Base-by-base conservation (phyloP, 2,797 vertebrate species). In the Sebastes minor region DNA sequence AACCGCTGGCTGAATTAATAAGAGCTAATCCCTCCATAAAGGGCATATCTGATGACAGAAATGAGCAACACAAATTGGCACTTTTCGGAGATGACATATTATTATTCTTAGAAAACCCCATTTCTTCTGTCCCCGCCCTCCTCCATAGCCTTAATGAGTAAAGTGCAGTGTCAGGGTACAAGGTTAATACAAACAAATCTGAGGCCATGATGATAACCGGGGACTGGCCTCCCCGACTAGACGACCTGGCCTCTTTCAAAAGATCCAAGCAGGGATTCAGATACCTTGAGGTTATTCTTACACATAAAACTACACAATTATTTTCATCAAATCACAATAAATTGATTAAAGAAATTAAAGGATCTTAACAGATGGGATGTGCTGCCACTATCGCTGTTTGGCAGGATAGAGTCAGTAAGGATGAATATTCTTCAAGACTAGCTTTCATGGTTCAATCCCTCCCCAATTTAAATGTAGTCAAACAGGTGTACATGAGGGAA, bases 1-100 rank as follows among this genome's bases (percentile, higher is more conserved):
- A 86, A 52, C 78, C 81, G 8, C 46, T 20, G 18, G 18, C 46
- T 8, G 56, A 86, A 57, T 9, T 76, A 11, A 80, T 83, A 60
- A 77, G 61, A 55, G 32, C 49, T 2, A 49, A 83, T 7, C 76
- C 52, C 9, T 59, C 28, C 1, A 79, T 79, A 75, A 57, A 81
- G 11, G 85, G 71, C 28, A 81, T 76, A 56, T 4, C 0, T 2
- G 72, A 76, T 75, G 72, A 81, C 14, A 57, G 65, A 25, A 64
- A 64, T 64, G 3, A 42, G 25, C 76, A 74, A 28, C 76, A 80
- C 4, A 80, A 80, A 35, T 1, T 78, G 11, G 14, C 64, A 25
- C 64, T 83, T 14, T 74, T 69, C 1, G 49, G 32, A 55, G 72
- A 63, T 53, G 59, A 73, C 32, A 52, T 63, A 23, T 62, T 62